Percentiles rank a stretch among this genome's conserved stretches.
Evolutionary conservation across 2,888 invertebrate species (phyloP).

Genomic region (Watsonalla binaria): DNA sequence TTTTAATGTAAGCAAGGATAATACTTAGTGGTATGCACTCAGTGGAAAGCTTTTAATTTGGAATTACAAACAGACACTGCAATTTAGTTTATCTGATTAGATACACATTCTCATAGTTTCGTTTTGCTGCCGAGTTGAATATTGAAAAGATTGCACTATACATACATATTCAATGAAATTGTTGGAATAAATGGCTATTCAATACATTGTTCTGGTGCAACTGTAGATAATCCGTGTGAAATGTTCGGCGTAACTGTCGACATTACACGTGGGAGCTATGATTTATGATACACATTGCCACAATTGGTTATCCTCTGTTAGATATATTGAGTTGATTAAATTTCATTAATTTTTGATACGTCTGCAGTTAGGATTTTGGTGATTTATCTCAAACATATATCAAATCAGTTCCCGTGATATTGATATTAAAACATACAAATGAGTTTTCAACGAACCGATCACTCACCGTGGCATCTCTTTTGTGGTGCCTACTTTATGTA

Average conservation of each 20-base stretch:
- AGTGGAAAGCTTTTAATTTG: too few relatives aligned
- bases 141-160: constrained; percentile 1
- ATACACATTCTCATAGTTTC: constrained; percentile 2
- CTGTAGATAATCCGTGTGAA: constrained; percentile 27
- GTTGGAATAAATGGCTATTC: constrained; percentile 16
- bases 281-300: constrained; percentile 31
- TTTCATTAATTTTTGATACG: background rate
- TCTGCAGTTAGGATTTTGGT: background rate
- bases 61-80: too few relatives aligned
- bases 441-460: too few relatives aligned
- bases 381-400: background rate
- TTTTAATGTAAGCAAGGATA: too few relatives aligned
- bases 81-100: background rate
- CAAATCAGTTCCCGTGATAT: background rate
- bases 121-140: background rate
- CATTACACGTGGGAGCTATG: constrained; percentile 33
- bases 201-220: constrained; percentile 17
- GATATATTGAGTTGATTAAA: constrained; percentile 8
- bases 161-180: constrained; percentile 9
- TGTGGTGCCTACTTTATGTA: too few relatives aligned
- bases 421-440: too few relatives aligned
- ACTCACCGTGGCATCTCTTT: too few relatives aligned
- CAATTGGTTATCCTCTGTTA: constrained; percentile 16
- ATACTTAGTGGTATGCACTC: too few relatives aligned
- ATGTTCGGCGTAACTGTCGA: constrained; percentile 11